These are phyloP conservation scores for Bombylius major DNA, from an alignment of 2,888 invertebrate genomes.

Conservation along the genomic window DNA sequence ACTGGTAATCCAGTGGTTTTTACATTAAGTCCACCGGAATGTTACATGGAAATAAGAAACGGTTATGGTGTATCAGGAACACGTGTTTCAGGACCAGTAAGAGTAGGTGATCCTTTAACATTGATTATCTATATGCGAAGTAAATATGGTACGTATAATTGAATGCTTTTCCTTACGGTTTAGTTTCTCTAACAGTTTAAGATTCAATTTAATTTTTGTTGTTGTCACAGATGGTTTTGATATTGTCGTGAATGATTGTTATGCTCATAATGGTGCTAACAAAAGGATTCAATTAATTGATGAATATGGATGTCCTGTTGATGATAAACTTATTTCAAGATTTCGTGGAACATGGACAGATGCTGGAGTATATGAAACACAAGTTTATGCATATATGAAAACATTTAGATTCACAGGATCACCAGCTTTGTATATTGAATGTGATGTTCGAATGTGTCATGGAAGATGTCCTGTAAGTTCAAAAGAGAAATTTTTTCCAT, in stretches of 20 bases:
- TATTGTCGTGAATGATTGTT: constrained; percentile 88
- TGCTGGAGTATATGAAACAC: constrained; percentile 80
- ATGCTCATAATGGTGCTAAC: constrained; percentile 85
- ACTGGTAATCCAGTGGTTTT: constrained; percentile 91
- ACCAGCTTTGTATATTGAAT: constrained; percentile 86
- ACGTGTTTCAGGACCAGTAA: constrained; percentile 74
- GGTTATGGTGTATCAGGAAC: constrained; percentile 82
- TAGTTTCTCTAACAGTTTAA: background rate
- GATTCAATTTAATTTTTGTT: background rate
- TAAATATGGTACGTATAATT: constrained; percentile 66
- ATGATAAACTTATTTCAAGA: constrained; percentile 81
- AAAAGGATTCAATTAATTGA: constrained; percentile 86
- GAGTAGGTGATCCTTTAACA: constrained; percentile 85
- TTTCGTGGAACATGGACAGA: constrained; percentile 91
- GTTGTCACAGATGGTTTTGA: constrained; percentile 68
- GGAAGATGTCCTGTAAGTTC: constrained; percentile 78
- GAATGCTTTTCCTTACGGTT: background rate
- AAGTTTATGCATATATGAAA: constrained; percentile 91
- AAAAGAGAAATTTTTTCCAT: background rate
- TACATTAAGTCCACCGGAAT: constrained; percentile 84
- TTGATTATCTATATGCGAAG: constrained; percentile 89
- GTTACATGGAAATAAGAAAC: constrained; percentile 89
- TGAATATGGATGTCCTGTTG: constrained; percentile 85
- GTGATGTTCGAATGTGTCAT: constrained; percentile 91
- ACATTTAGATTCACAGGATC: constrained; percentile 82